Base-by-base conservation (phyloP, 2,888 invertebrate species). In the Ormyrus nitidulus region DNA sequence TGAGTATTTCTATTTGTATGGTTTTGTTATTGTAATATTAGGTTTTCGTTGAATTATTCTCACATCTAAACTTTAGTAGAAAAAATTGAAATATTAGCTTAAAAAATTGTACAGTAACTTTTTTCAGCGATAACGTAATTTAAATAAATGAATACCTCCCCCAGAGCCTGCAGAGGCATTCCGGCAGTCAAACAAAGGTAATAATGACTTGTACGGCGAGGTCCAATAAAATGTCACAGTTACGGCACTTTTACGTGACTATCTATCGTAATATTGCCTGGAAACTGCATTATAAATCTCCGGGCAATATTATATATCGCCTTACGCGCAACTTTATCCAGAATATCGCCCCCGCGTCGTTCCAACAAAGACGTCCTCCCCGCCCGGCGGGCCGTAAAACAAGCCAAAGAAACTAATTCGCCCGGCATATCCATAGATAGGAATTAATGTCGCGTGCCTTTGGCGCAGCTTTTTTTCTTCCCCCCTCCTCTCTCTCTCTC, bases 401-500 rank as follows among this genome's bases (percentile, higher is more conserved):
- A 46, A 58, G 5, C 44, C 19, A 62, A 71, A 71, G 64, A 77
- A 71, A 72, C 78, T 78, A 72, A 78, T 78, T 78, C 11, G 46
- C 72, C 19, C 19, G 44, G 10, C 13, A 19, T 10, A 54, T 8
- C 11, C 6, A 56, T 44, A 7, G n/a, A 44, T 5, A 5, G 65
- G 53, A 65, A 77, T 78, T 78, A 78, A 72, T 65, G 68, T 72
- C 72, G 78, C 78, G 72, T 72, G 78, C 10, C 34, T 34, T 34
- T 13, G 51, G 11, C 34, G 34, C 34, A 4, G 34, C 34, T 34
- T 34, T 34, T 34, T 34, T 34, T 34, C 4, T 4, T 34, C 8
- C 11, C 34, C 44, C 5, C 11, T 56, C 6, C 34, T 48, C 54
- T 9, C 34, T 19, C 64, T 34, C 48, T 79, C 68, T 58, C 74